Evolutionary conservation across 1,140 invertebrate genomes (phyloP).

Genomic region (Temnothorax nylanderi): DNA sequence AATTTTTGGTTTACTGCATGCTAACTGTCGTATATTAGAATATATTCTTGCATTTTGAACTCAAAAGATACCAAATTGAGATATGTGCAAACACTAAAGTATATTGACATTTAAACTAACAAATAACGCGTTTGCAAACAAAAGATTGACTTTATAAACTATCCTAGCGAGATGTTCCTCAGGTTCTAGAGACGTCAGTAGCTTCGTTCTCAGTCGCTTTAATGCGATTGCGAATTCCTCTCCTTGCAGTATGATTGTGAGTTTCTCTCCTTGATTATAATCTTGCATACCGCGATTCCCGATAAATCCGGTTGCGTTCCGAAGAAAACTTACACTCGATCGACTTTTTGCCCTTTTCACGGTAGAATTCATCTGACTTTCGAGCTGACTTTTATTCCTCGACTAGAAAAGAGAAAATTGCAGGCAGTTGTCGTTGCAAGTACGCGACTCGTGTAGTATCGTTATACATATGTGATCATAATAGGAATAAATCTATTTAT

Average conservation of each 20-base stretch:
- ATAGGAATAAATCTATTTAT: background rate
- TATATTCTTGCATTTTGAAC: background rate
- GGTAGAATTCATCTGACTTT: background rate
- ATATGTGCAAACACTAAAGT: background rate
- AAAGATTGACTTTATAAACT: background rate
- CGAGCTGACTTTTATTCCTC: slow-evolving; percentile 21
- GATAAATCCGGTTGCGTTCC: background rate
- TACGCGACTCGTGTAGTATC: background rate
- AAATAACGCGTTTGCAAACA: background rate
- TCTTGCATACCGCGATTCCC: background rate
- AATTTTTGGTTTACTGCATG: background rate
- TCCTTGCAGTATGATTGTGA: background rate
- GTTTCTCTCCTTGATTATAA: background rate
- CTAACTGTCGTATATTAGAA: background rate
- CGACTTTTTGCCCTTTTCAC: background rate
- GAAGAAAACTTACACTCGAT: background rate
- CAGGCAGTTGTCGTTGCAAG: background rate
- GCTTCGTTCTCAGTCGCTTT: background rate
- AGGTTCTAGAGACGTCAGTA: background rate
- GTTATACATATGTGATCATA: background rate
- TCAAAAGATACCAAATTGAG: background rate
- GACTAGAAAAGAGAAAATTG: slow-evolving; percentile 33
- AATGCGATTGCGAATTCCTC: background rate
- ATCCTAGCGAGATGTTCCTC: background rate
- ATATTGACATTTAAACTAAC: background rate